phyloP scores from a whole-genome alignment of 2,888 invertebrate genomes.

The Andricus quercusramuli region DNA sequence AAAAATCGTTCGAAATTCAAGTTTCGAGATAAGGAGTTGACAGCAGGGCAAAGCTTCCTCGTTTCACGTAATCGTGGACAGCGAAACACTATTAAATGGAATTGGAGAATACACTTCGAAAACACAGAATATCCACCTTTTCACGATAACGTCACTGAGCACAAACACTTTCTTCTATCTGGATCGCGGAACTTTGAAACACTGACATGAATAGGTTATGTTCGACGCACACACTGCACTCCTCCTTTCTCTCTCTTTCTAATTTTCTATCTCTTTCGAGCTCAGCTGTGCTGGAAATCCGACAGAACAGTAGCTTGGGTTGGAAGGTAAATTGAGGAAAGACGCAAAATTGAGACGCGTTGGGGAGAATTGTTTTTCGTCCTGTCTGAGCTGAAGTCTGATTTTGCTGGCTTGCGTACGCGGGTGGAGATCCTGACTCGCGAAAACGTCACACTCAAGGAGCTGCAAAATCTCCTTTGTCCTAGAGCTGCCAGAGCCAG shows the following conservation, averaged over 20 bases:
- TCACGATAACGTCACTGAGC: constrained; percentile 28
- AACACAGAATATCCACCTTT: constrained; percentile 2
- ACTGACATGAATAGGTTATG: constrained; percentile 30
- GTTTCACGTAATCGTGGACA: background rate
- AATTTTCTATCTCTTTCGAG: background rate
- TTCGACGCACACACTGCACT: constrained; percentile 17
- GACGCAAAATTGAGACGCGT: background rate
- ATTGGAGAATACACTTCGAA: background rate
- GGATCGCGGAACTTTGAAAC: constrained; percentile 4
- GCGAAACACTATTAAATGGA: background rate
- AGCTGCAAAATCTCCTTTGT: constrained; percentile 38
- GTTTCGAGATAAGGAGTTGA: constrained; percentile 6
- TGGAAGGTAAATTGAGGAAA: background rate
- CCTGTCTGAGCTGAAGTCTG: constrained; percentile 10
- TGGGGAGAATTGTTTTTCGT: background rate
- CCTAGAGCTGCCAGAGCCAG: constrained; percentile 56
- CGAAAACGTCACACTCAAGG: constrained; percentile 50
- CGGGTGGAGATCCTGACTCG: constrained; percentile 40
- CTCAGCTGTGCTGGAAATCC: constrained; percentile 38
- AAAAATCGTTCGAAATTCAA: background rate
- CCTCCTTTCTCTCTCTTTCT: constrained; percentile 14
- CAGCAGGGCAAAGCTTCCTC: background rate
- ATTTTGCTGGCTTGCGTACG: too few relatives aligned
- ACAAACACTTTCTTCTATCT: constrained; percentile 29
- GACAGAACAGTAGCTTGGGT: background rate